Evolutionary conservation across 30 jellyfish, hydroid and myxozoan species (phyloP).

Genomic region (Aurelia coerulea): DNA sequence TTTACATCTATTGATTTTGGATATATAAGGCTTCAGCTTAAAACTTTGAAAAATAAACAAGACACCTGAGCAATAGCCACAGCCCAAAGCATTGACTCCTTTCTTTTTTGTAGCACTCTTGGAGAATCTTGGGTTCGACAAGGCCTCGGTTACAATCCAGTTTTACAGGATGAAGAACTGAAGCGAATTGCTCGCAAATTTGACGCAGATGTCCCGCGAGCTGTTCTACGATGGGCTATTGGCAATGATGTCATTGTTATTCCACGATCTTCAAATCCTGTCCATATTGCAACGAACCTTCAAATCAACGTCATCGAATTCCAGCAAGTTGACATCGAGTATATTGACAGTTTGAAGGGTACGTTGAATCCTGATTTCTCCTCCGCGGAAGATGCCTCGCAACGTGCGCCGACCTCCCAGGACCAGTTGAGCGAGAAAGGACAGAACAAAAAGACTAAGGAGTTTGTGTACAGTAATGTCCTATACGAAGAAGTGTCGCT

Average conservation of each 20-base stretch:
- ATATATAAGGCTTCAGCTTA: too few relatives aligned
- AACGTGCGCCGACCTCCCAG: background rate
- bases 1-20: too few relatives aligned
- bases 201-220: constrained; percentile 85
- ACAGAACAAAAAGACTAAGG: constrained; percentile 1
- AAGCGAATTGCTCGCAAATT: constrained; percentile 50
- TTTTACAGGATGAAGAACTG: constrained; percentile 43
- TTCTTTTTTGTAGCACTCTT: constrained; percentile 58
- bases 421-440: too few relatives aligned
- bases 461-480: constrained; percentile 57
- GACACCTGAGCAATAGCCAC: too few relatives aligned
- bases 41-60: too few relatives aligned
- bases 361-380: constrained; percentile 35
- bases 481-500: constrained; percentile 47
- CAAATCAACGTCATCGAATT: constrained; percentile 30
- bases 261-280: constrained; percentile 70
- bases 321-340: constrained; percentile 33
- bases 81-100: background rate
- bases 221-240: constrained; percentile 77
- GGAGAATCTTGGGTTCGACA: constrained; percentile 82
- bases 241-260: constrained; percentile 70
- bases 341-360: constrained; percentile 29
- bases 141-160: constrained; percentile 68
- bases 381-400: background rate
- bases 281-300: constrained; percentile 71